Percentiles rank a stretch among this genome's conserved stretches.
Conservation (phyloP, 2,113 vertebrate genomes). For the Cathartes aura region DNA sequence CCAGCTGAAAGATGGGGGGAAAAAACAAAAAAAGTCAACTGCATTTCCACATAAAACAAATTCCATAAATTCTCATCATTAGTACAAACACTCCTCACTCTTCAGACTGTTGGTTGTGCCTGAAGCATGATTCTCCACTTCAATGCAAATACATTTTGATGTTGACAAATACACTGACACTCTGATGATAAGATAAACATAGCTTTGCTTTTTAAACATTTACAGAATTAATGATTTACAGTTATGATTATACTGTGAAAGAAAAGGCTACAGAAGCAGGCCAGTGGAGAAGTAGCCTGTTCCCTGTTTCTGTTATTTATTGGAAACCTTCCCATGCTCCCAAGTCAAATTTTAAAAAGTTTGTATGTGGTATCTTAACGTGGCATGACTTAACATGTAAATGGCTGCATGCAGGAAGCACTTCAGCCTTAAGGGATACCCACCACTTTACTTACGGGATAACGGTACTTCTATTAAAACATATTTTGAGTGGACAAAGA, state of each 20-base stretch:
- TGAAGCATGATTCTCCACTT: constrained; percentile 4
- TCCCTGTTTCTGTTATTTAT: neutral
- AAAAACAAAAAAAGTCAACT: neutral
- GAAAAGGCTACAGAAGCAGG: neutral
- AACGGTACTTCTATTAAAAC: neutral
- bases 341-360: neutral
- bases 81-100: neutral
- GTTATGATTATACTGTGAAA: neutral
- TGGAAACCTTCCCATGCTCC: neutral
- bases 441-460: neutral
- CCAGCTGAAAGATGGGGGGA: constrained; percentile 79
- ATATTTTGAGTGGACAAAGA: neutral
- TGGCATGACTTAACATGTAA: neutral
- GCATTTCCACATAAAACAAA: neutral
- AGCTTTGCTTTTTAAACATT: neutral
- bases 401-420: constrained; percentile 22
- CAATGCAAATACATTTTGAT: neutral
- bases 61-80: neutral
- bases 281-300: neutral
- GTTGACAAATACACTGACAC: neutral
- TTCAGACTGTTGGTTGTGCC: neutral
- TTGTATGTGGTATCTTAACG: neutral
- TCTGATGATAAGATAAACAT: neutral
- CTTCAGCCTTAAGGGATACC: neutral
- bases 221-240: neutral